Evolutionary conservation across 2,797 vertebrate species (phyloP).

Genomic region (Semaprochilodus insignis): DNA sequence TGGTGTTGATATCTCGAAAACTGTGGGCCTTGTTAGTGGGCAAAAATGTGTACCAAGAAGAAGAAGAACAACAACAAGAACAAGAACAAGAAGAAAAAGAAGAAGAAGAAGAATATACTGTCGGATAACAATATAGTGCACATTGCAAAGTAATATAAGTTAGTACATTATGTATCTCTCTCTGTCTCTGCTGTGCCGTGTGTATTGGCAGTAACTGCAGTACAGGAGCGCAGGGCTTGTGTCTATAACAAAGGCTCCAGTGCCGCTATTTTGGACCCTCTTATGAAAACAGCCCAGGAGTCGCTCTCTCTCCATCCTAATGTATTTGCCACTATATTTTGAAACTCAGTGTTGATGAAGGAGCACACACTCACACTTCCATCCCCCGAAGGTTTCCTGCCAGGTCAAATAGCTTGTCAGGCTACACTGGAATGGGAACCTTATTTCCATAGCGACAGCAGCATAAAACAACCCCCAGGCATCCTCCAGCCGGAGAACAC

Average conservation of each 20-base stretch:
- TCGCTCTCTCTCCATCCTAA: not conserved
- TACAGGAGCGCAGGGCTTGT: not conserved
- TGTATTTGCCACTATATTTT: not conserved
- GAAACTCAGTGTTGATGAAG: slow-evolving; percentile 3
- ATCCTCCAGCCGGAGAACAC: slow-evolving; percentile 18
- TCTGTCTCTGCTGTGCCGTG: not conserved
- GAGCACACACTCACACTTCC: not conserved
- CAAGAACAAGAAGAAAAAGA: too few species aligned
- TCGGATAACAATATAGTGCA: too few species aligned
- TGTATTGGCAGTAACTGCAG: too few species aligned
- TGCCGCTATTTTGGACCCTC: not conserved
- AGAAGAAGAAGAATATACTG: too few species aligned
- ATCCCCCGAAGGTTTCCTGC: slow-evolving; percentile 15
- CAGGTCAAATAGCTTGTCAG: slow-evolving; percentile 33
- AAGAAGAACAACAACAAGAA: too few species aligned
- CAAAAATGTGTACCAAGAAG: too few species aligned
- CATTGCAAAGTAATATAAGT: too few species aligned
- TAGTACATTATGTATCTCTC: not conserved
- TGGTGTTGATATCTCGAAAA: too few species aligned
- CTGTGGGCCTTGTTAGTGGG: too few species aligned
- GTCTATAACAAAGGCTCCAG: not conserved
- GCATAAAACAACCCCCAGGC: slow-evolving; percentile 36
- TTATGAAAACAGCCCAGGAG: not conserved
- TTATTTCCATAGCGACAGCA: slow-evolving; percentile 58
- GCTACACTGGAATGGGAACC: slow-evolving; percentile 30